Evolutionary conservation across 1,140 invertebrate genomes (phyloP), one percentile per base, ranked within the genome.

Genomic region (Drosophila repletoides): DNA sequence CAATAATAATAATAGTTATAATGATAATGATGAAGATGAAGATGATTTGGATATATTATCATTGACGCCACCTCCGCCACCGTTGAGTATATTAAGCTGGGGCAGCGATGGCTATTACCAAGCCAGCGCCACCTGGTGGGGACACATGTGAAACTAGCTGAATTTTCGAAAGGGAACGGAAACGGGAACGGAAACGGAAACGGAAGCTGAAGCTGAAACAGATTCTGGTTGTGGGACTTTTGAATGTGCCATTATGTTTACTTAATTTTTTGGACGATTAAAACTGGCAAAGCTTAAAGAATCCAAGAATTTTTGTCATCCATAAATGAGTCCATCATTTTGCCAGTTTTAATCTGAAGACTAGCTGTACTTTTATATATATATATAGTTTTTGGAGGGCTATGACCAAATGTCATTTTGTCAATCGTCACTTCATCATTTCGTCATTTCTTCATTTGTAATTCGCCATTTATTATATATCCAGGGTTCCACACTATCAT

Each of bases 201-300:
- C 2, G 1, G 5, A 15, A 41, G 6, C 40, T 1, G 21, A 10
- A 56, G 26, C 43, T 38, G 52, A 26, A 31, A 58, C 31, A 36
- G 58, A 52, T 69, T 52, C 65, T 68, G 79, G 79, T 84, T 83
- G 77, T 84, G 77, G 77, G 70, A 68, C 70, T 52, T 83, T 83
- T n/a, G 65, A 84, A 86, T 83, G 79, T 83, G 79, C 79, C 79
- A 83, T 83, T 84, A 70, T 61, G 70, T 86, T 83, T 79, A 83
- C 79, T 83, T 86, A 74, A 63, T 28, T n/a, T n/a, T n/a, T 61
- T 29, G 29, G 31, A 43, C 26, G n/a, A n/a, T 31, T 41, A 22
- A 40, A 40, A 26, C 46, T 28, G 46, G 48, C 24, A 33, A 28
- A 2, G n/a, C n/a, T n/a, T n/a, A n/a, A n/a, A n/a, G n/a, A n/a